Base-by-base conservation (phyloP, 2,113 vertebrate genomes). In the Tragelaphus scriptus region DNA sequence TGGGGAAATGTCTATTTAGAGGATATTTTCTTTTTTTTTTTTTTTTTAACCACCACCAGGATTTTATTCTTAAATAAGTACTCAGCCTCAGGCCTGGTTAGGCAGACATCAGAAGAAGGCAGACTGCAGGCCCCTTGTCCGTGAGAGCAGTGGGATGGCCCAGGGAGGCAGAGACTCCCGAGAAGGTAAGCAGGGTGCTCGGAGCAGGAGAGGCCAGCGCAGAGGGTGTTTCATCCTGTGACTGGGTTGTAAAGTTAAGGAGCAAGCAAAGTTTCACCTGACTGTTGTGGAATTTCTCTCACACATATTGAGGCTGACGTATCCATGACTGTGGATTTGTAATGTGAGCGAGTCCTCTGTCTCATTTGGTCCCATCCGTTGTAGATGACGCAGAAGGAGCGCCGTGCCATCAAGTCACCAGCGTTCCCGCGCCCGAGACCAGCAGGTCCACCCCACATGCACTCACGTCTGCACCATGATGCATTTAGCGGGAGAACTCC, bases 351-450 rank as follows among this genome's bases (percentile, higher is more conserved):
- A 21, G n/a, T 15, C 90, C 5, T 8, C 2, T 86, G 79, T 13
- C 96, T 80, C 63, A 79, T 63, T 25, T 23, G 15, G 10, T 53
- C 58, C 88, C 47, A 7, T 71, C 82, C 96, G 84, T 98, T 98
- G 26, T 49, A 99, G 99, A 95, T 91, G 91, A 55, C 90, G 80
- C 96, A 65, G 21, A 68, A 85, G 95, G 97, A 85, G 59, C 36
- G 0, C 65, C 88, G 19, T 53, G 49, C 77, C 84, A 0, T 85
- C 96, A 36, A 53, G 94, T 97, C 95, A 86, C 95, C 47, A 3
- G 95, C 90, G 65, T 92, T 65, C 97, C 93, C 56, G 85, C 92
- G n/a, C 58, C 79, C 63, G 56, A 71, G 77, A 82, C 93, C 44
- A 79, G 91, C 0, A 85, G 90, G 96, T 36, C 58, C 85, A n/a